These are phyloP conservation scores for Choreutis nemorana DNA, from an alignment of 2,888 invertebrate species.

Conservation along the genomic window DNA sequence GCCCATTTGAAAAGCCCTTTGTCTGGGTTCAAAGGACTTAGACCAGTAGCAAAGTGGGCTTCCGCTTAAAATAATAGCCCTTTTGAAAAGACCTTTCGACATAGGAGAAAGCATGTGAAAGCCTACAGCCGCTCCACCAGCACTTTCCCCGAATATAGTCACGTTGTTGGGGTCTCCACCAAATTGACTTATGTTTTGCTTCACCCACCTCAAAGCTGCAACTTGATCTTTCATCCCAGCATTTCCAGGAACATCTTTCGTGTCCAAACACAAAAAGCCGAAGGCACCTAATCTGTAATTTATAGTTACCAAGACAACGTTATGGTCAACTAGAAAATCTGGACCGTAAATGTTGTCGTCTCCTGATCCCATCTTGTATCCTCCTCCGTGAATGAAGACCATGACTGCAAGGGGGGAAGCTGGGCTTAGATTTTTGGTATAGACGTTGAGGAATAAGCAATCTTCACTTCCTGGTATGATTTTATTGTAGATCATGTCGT, in stretches of 20 bases:
- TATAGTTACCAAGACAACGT: conserved; percentile 27
- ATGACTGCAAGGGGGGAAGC: conserved; percentile 23
- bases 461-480: conserved; percentile 23
- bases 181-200: conserved; percentile 24
- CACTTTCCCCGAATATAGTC: conserved; percentile 31
- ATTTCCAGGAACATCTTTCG: conserved; percentile 31
- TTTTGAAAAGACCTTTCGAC: conserved; percentile 25
- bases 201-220: conserved; percentile 28
- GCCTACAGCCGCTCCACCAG: conserved; percentile 21
- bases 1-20: conserved; percentile 26
- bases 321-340: conserved; percentile 25
- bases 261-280: conserved; percentile 31
- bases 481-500: conserved; percentile 18
- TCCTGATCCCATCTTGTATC: conserved; percentile 25
- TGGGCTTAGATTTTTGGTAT: conserved; percentile 20
- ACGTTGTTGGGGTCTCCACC: conserved; percentile 29
- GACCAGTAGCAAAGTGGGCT: conserved; percentile 27
- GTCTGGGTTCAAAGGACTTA: conserved; percentile 18
- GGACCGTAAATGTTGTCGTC: conserved; percentile 24
- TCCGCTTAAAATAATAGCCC: conserved; percentile 27
- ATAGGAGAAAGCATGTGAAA: conserved; percentile 26
- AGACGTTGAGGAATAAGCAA: conserved; percentile 31
- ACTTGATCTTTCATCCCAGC: conserved; percentile 39
- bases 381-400: conserved; percentile 34
- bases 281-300: conserved; percentile 33